phyloP scores from a whole-genome alignment of 2,113 vertebrate genomes.

The Spilogale gracilis region DNA sequence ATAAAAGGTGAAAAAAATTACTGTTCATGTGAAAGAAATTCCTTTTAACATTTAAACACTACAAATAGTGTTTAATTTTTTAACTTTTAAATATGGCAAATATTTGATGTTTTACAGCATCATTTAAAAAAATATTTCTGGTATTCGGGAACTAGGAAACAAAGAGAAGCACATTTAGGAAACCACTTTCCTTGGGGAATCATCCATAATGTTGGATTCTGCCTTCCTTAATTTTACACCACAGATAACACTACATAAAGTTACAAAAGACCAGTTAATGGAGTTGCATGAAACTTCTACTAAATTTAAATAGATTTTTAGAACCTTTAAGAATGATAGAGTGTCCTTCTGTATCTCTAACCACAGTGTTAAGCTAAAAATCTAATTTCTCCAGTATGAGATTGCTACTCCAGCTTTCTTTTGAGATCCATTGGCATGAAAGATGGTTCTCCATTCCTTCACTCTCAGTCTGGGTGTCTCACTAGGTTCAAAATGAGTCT shows the following conservation, averaged over 20 bases:
- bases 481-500: too few relatives aligned
- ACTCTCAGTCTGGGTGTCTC: too few relatives aligned
- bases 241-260: constrained; percentile 13
- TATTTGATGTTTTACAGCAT: not conserved
- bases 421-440: too few relatives aligned
- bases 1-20: not conserved
- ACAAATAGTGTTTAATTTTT: not conserved
- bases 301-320: not conserved
- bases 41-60: constrained; percentile 4
- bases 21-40: not conserved
- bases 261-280: not conserved
- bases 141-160: not conserved
- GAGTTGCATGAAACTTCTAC: not conserved
- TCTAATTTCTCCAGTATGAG: too few relatives aligned
- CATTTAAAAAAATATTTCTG: constrained; percentile 55
- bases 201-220: not conserved
- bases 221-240: constrained; percentile 21
- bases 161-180: constrained; percentile 24
- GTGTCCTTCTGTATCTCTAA: too few relatives aligned
- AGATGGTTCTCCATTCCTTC: too few relatives aligned
- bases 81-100: not conserved
- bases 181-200: constrained; percentile 11
- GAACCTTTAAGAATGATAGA: too few relatives aligned
- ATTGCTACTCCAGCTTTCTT: too few relatives aligned
- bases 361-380: too few relatives aligned